phyloP scores from a whole-genome alignment of 1,140 invertebrate genomes.

The Medauroidea extradentata region DNA sequence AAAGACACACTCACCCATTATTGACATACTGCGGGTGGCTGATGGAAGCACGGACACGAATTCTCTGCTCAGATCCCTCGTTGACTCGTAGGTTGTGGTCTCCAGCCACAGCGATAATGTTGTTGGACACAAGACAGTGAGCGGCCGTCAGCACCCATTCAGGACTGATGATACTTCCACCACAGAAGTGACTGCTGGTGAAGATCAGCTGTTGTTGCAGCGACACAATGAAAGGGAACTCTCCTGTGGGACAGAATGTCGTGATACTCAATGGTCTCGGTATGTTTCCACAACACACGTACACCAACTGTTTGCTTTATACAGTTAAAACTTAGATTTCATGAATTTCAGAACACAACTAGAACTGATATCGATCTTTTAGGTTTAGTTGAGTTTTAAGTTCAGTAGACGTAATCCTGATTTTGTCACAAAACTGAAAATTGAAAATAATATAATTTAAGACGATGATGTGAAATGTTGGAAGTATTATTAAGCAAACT shows the following conservation, averaged over 20 bases:
- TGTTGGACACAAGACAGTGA: background rate
- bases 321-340: no score
- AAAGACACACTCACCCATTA: slow-evolving; percentile 44
- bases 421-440: no score
- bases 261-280: no score
- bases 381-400: no score
- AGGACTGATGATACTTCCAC: slow-evolving; percentile 22
- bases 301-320: no score
- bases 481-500: no score
- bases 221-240: slow-evolving; percentile 55
- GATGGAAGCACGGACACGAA: slow-evolving; percentile 36
- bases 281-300: no score
- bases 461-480: no score
- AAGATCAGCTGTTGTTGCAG: slow-evolving; percentile 35
- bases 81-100: slow-evolving; percentile 33
- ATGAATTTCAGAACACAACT: no score
- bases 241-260: background rate
- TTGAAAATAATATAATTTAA: no score
- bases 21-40: slow-evolving; percentile 46
- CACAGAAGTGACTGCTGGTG: slow-evolving; percentile 23
- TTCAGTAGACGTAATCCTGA: no score
- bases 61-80: slow-evolving; percentile 44
- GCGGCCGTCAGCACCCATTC: slow-evolving; percentile 8
- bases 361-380: no score
- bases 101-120: slow-evolving; percentile 35